Conservation (phyloP, 2,888 invertebrate genomes). For the Thymelicus lineola region DNA sequence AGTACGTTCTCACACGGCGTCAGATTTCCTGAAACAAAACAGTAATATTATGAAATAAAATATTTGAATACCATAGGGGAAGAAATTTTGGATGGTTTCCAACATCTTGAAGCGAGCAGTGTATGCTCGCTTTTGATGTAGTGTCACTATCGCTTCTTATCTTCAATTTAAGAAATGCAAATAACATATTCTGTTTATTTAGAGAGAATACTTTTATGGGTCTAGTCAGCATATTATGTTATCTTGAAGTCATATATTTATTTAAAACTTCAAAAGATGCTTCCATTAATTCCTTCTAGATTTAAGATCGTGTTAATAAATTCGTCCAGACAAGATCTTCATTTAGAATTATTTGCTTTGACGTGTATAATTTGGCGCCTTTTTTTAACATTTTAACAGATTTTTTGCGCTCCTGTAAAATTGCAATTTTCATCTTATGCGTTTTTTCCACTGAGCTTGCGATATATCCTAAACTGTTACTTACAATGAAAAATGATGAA, state of each 20-base stretch:
- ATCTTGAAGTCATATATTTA: not conserved
- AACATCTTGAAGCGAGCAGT: conserved; percentile 44
- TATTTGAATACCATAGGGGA: conserved; percentile 23
- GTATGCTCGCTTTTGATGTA: conserved; percentile 48
- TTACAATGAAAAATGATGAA: no score
- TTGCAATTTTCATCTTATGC: no score
- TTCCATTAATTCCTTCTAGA: no score
- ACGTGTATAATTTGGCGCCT: no score
- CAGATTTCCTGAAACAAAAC: conserved; percentile 55
- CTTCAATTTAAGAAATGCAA: conserved; percentile 41
- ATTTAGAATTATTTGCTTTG: no score
- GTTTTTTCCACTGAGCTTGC: no score
- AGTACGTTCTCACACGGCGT: conserved; percentile 16
- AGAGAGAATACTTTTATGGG: not conserved
- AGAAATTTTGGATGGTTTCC: conserved; percentile 28
- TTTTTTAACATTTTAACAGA: no score
- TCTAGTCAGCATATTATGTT: conserved; percentile 3
- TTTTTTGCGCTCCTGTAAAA: no score
- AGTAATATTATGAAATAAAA: conserved; percentile 51
- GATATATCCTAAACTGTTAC: no score
- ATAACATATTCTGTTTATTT: conserved; percentile 34
- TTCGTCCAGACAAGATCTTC: no score
- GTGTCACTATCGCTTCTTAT: conserved; percentile 42
- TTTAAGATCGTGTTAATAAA: no score
- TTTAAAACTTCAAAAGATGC: not conserved